Percentiles rank a stretch among this genome's conserved stretches.
Evolutionary conservation across 2,888 invertebrate species (phyloP).

Genomic region (Pimpla rufipes): DNA sequence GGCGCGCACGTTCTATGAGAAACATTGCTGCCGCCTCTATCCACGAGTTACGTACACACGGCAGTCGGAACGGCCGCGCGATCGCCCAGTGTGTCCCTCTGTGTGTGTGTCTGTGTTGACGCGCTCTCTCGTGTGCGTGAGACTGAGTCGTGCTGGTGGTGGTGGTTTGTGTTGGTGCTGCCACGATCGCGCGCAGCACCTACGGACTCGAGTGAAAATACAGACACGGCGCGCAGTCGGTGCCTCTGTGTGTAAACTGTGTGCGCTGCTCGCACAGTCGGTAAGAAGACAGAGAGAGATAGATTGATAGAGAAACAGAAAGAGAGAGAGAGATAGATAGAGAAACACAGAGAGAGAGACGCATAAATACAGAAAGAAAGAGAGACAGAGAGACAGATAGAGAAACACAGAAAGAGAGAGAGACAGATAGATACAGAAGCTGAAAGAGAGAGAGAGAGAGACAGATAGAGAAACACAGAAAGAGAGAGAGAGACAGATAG

Average conservation of each 20-base stretch:
- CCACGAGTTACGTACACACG: conserved; percentile 46
- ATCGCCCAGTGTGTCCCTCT: neutral
- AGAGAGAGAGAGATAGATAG: too few species aligned
- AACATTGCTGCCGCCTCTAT: conserved; percentile 45
- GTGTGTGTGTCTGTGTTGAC: conserved; percentile 26
- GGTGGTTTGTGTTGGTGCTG: too few species aligned
- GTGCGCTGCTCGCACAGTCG: conserved; percentile 27
- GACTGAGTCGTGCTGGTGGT: conserved; percentile 23
- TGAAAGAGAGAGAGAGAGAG: neutral
- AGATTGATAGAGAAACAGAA: too few species aligned
- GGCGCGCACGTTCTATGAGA: conserved; percentile 49
- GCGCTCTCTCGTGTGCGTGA: conserved; percentile 23
- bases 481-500: too few species aligned
- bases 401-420: too few species aligned
- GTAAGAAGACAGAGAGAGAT: neutral
- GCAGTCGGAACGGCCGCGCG: neutral
- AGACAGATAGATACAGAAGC: too few species aligned
- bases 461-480: neutral
- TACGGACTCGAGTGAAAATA: conserved; percentile 26
- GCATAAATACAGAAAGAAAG: too few species aligned
- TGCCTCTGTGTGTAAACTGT: conserved; percentile 14
- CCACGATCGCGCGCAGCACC: conserved; percentile 53
- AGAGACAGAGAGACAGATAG: conserved; percentile 9
- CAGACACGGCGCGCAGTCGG: neutral
- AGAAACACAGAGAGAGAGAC: too few species aligned